phyloP scores from a whole-genome alignment of 1,140 invertebrate species.

The Eupeodes corollae region DNA sequence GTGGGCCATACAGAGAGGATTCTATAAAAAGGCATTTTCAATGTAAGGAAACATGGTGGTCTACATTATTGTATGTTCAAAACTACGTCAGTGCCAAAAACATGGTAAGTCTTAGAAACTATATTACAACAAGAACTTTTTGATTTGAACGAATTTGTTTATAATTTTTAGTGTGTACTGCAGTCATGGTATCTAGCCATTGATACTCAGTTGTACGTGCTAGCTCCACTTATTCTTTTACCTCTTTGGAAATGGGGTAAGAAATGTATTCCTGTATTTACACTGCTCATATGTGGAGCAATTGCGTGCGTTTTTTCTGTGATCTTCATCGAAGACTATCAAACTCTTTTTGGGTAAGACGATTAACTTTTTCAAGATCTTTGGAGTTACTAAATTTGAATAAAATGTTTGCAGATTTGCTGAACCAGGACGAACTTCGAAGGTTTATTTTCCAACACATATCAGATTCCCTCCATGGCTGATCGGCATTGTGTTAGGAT shows the following conservation, averaged over 20 bases:
- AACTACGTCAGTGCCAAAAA: slow-evolving; percentile 15
- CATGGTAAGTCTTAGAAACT: slow-evolving; percentile 12
- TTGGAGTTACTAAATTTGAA: no score
- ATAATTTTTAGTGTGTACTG: slow-evolving; percentile 62
- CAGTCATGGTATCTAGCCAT: slow-evolving; percentile 83
- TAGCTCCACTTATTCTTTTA: slow-evolving; percentile 62
- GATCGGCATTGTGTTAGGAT: slow-evolving; percentile 19
- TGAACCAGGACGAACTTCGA: neutral
- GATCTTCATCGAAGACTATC: slow-evolving; percentile 14
- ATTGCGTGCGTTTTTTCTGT: slow-evolving; percentile 18
- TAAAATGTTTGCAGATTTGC: neutral
- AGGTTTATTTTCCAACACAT: slow-evolving; percentile 18
- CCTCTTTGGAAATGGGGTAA: slow-evolving; percentile 49
- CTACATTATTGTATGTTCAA: slow-evolving; percentile 18
- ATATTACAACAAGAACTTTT: no score
- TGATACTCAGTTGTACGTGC: slow-evolving; percentile 71
- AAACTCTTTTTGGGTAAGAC: slow-evolving; percentile 8
- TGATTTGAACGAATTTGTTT: no score
- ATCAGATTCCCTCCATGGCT: slow-evolving; percentile 22
- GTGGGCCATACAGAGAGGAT: slow-evolving; percentile 9
- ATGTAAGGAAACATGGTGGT: slow-evolving; percentile 15
- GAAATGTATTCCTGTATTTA: slow-evolving; percentile 12
- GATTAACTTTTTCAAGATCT: no score
- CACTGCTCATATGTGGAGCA: slow-evolving; percentile 17
- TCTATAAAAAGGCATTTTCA: slow-evolving; percentile 14